phyloP scores from a whole-genome alignment of 2,113 vertebrate species.

The Proterorhinus semilunaris region DNA sequence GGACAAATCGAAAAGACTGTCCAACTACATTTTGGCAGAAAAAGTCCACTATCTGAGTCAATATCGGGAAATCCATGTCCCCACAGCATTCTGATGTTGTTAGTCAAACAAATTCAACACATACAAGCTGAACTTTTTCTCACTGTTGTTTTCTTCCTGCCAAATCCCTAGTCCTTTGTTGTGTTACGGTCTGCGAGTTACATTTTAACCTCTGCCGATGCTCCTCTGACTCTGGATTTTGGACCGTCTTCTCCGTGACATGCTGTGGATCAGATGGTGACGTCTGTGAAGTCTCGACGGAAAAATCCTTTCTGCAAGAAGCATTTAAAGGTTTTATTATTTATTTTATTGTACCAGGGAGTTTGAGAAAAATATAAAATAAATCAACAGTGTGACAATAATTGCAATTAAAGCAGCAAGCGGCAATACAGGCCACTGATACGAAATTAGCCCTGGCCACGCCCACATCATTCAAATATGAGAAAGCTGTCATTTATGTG shows the following conservation, averaged over 20 bases:
- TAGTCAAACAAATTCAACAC: conserved; percentile 5
- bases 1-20: neutral
- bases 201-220: neutral
- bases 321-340: conserved; percentile 12
- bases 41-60: conserved; percentile 7
- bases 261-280: conserved; percentile 37
- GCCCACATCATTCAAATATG: too few species aligned
- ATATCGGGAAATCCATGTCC: neutral
- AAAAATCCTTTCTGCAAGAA: conserved; percentile 76
- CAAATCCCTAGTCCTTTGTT: neutral
- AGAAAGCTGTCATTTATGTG: too few species aligned
- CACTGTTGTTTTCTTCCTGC: neutral
- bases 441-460: too few species aligned
- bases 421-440: too few species aligned
- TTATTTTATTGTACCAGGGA: too few species aligned
- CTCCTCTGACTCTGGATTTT: neutral
- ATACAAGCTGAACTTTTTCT: neutral
- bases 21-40: conserved; percentile 5
- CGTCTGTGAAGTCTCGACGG: conserved; percentile 69
- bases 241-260: neutral
- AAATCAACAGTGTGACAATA: neutral
- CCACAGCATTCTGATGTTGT: neutral
- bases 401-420: neutral
- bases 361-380: neutral
- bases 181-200: neutral